A percentile compares a stretch with the other conserved stretches of the same genome.
Conservation (phyloP, 2,888 invertebrate species). For the Tinea pellionella region DNA sequence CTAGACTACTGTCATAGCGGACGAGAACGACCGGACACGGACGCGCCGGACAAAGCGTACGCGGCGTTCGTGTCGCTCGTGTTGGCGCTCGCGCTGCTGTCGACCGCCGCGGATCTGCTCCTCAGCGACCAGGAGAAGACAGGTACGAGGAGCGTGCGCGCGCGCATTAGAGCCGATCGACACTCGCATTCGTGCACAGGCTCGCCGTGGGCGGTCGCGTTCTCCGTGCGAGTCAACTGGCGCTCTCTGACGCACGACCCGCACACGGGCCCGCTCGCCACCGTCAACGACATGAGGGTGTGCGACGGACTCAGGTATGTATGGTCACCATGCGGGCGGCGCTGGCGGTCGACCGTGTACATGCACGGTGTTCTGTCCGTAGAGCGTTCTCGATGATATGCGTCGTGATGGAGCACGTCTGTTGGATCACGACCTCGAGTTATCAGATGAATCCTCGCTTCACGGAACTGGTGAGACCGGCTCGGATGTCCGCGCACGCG, state of each 20-base stretch:
- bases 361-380: neutral
- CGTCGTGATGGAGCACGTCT: slow-evolving; percentile 57
- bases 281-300: slow-evolving; percentile 36
- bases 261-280: slow-evolving; percentile 21
- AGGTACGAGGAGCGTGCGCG: slow-evolving; percentile 28
- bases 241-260: slow-evolving; percentile 26
- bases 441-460: slow-evolving; percentile 41
- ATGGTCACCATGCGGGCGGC: no score
- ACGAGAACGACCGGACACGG: neutral
- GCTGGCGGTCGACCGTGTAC: no score
- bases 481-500: neutral
- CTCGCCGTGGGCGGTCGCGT: slow-evolving; percentile 35
- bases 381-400: slow-evolving; percentile 52
- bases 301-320: slow-evolving; percentile 43
- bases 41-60: slow-evolving; percentile 30
- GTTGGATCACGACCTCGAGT: slow-evolving; percentile 50
- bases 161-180: neutral
- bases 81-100: slow-evolving; percentile 36
- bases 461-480: slow-evolving; percentile 38
- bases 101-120: slow-evolving; percentile 41
- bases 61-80: slow-evolving; percentile 37
- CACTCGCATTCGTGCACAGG: slow-evolving; percentile 23
- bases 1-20: slow-evolving; percentile 41
- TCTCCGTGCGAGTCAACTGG: slow-evolving; percentile 46
- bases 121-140: slow-evolving; percentile 41